Conservation (phyloP, 1,140 invertebrate genomes). For the Drosophila mayri region DNA sequence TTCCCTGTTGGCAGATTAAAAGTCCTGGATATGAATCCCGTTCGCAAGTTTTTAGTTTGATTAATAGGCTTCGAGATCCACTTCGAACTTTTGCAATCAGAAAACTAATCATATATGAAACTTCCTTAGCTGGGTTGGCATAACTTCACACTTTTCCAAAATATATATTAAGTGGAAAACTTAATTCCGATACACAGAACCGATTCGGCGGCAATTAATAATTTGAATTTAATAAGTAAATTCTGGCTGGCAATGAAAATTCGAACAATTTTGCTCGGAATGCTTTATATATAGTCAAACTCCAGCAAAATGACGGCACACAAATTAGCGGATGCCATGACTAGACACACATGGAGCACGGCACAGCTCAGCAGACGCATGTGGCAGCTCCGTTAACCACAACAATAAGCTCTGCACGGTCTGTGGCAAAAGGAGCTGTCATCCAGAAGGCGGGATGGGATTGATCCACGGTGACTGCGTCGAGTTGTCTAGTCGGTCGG, state of each 20-base stretch:
- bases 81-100: conserved; percentile 1
- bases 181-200: neutral
- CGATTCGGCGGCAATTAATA: neutral
- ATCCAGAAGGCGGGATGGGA: conserved; percentile 31
- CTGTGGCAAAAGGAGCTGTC: conserved; percentile 27
- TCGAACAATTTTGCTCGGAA: conserved; percentile 14
- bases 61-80: neutral
- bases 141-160: neutral
- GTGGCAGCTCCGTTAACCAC: conserved; percentile 24
- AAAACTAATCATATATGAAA: conserved; percentile 8
- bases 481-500: conserved; percentile 17
- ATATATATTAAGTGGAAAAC: conserved; percentile 8
- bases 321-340: conserved; percentile 38
- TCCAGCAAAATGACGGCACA: conserved; percentile 18
- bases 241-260: neutral
- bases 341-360: conserved; percentile 26
- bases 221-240: neutral
- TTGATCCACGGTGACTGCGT: conserved; percentile 21
- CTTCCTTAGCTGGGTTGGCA: neutral
- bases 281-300: neutral
- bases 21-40: neutral
- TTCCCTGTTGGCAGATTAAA: neutral
- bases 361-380: conserved; percentile 19
- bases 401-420: conserved; percentile 22
- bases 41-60: neutral